Evolutionary conservation across 2,113 vertebrate genomes (phyloP).

Genomic region (Pampusana beccarii): DNA sequence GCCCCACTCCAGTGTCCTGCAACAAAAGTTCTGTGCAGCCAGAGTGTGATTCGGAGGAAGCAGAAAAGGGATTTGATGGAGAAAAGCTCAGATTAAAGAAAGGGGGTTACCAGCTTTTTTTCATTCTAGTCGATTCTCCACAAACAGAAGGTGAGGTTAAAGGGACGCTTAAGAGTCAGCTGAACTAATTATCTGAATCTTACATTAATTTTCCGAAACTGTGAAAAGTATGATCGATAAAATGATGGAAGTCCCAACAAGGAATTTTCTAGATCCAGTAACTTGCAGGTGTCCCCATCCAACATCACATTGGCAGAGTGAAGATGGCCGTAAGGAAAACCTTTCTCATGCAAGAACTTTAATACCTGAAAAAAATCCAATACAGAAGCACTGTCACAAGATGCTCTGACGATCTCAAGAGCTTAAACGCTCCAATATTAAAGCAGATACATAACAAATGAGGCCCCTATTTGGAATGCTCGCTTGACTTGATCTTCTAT

Average conservation of each 20-base stretch:
- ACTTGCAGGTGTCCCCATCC: constrained; percentile 88
- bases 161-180: neutral
- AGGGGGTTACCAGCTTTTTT: neutral
- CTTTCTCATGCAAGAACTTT: constrained; percentile 91
- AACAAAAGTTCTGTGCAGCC: neutral
- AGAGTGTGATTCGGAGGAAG: neutral
- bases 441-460: neutral
- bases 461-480: neutral
- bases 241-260: constrained; percentile 90
- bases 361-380: constrained; percentile 77
- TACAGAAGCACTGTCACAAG: neutral
- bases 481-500: neutral
- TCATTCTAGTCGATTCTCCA: neutral
- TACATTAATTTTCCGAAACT: constrained; percentile 95
- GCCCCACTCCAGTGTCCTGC: neutral
- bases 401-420: neutral
- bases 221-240: constrained; percentile 86
- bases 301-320: constrained; percentile 89
- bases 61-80: neutral
- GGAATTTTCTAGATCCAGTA: constrained; percentile 92
- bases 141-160: neutral
- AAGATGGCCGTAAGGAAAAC: constrained; percentile 91
- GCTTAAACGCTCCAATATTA: neutral
- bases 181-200: constrained; percentile 31
- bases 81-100: neutral